A percentile compares a stretch with the other conserved stretches of the same genome.
These are phyloP conservation scores for Nephrocerus scutellatus DNA, from an alignment of 2,888 invertebrate species.

Conservation along the genomic window DNA sequence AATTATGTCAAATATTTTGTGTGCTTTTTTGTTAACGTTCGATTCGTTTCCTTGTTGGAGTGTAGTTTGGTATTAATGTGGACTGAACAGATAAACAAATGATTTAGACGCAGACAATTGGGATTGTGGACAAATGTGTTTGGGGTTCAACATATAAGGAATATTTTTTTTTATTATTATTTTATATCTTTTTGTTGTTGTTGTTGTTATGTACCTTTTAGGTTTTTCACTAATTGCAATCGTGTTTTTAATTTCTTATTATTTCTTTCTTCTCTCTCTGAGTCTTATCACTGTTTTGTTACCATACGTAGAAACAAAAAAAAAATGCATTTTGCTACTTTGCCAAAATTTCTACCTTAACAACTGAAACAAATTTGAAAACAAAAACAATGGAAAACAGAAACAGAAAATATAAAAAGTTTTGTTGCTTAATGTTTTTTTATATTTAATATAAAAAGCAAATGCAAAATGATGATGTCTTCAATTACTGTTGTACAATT, in stretches of 20 bases:
- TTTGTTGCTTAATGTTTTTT: too few species aligned
- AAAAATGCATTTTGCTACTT: too few species aligned
- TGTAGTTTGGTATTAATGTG: slow-evolving; percentile 28
- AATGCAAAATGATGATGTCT: too few species aligned
- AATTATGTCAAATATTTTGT: too few species aligned
- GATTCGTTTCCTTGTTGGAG: slow-evolving; percentile 30
- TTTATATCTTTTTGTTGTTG: slow-evolving; percentile 50
- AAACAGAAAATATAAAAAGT: too few species aligned
- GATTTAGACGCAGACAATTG: slow-evolving; percentile 73
- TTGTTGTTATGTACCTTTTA: slow-evolving; percentile 49
- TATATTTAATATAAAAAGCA: too few species aligned
- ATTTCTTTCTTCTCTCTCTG: slow-evolving; percentile 18
- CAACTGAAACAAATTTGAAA: too few species aligned
- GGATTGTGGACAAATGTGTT: slow-evolving; percentile 56
- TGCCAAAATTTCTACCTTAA: too few species aligned
- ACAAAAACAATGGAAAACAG: too few species aligned
- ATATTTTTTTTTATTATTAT: slow-evolving; percentile 35
- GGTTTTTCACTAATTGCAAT: slow-evolving; percentile 44
- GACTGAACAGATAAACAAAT: slow-evolving; percentile 55
- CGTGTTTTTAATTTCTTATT: slow-evolving; percentile 34
- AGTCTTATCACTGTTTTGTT: not conserved
- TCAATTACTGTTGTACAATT: too few species aligned
- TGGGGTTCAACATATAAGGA: slow-evolving; percentile 49
- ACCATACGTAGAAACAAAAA: slow-evolving; percentile 3
- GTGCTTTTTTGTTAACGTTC: slow-evolving; percentile 33